These are phyloP conservation scores for Damaliscus lunatus DNA, from an alignment of 2,113 vertebrate genomes.

Conservation along the genomic window DNA sequence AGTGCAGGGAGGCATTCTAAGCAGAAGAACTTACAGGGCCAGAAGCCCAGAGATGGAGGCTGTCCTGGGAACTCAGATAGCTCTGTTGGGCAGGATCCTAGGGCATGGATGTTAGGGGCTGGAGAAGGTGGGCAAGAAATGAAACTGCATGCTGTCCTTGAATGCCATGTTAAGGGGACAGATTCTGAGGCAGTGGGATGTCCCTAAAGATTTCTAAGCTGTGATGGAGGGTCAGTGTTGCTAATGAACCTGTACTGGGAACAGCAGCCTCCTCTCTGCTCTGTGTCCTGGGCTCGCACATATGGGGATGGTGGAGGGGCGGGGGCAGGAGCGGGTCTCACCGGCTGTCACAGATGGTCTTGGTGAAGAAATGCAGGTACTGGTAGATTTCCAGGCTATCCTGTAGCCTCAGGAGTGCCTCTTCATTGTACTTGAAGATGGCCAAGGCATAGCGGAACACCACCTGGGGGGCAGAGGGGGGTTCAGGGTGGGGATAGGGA, in stretches of 20 bases:
- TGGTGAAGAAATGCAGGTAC: constrained; percentile 93
- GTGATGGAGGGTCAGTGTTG: fast-evolving
- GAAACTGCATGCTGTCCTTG: neutral
- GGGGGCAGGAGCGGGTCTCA: constrained; percentile 57
- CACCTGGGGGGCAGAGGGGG: constrained; percentile 82
- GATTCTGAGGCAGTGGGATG: neutral
- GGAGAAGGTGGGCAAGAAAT: neutral
- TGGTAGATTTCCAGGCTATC: constrained; percentile 91
- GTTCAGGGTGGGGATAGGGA: constrained; percentile 17
- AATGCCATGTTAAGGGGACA: neutral
- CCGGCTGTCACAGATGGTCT: constrained; percentile 90
- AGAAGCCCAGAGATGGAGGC: neutral
- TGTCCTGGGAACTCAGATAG: neutral
- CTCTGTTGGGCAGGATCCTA: neutral
- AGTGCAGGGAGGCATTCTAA: neutral
- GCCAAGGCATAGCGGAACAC: constrained; percentile 95
- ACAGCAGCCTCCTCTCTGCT: neutral
- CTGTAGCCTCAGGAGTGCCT: constrained; percentile 90
- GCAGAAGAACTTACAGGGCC: neutral
- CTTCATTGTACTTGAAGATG: constrained; percentile 95
- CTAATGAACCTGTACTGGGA: neutral
- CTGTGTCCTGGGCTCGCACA: neutral
- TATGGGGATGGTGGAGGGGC: neutral
- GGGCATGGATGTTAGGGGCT: neutral
- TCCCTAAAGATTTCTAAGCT: neutral